A percentile compares a stretch with the other conserved stretches of the same genome.
Evolutionary conservation across 2,113 vertebrate species (phyloP).

Genomic region (Petromus typicus): DNA sequence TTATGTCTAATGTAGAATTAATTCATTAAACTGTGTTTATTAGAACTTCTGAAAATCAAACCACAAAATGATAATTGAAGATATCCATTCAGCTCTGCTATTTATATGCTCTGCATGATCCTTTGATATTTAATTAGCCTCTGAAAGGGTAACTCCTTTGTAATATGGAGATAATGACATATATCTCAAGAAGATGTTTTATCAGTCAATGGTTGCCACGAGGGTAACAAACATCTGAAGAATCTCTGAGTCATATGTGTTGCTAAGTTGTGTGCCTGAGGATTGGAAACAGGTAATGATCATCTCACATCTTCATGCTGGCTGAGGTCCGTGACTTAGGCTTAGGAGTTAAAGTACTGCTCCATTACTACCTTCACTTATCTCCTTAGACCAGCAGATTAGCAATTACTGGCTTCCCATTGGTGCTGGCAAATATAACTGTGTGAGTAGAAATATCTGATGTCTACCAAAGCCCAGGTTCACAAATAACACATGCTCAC

Average conservation of each 20-base stretch:
- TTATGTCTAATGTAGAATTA: neutral
- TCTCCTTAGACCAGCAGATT: neutral
- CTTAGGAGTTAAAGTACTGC: neutral
- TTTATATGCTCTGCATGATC: neutral
- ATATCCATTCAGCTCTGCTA: neutral
- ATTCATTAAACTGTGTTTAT: neutral
- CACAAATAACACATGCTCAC: neutral
- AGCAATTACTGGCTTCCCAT: neutral
- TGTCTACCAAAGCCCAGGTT: neutral
- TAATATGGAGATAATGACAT: neutral
- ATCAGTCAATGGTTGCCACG: neutral
- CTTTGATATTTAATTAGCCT: constrained; percentile 24
- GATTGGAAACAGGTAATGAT: neutral
- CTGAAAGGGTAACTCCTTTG: neutral
- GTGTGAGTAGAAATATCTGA: neutral
- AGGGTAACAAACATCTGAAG: neutral
- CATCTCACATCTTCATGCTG: neutral
- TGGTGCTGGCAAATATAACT: neutral
- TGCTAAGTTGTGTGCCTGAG: neutral
- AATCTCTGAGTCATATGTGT: neutral
- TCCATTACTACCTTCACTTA: neutral
- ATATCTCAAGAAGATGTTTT: neutral
- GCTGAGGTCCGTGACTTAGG: neutral
- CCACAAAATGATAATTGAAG: neutral
- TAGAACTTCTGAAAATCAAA: neutral